A percentile compares a stretch with the other conserved stretches of the same genome.
phyloP scores from a whole-genome alignment of 1,140 invertebrate genomes.

The Orussus abietinus region DNA sequence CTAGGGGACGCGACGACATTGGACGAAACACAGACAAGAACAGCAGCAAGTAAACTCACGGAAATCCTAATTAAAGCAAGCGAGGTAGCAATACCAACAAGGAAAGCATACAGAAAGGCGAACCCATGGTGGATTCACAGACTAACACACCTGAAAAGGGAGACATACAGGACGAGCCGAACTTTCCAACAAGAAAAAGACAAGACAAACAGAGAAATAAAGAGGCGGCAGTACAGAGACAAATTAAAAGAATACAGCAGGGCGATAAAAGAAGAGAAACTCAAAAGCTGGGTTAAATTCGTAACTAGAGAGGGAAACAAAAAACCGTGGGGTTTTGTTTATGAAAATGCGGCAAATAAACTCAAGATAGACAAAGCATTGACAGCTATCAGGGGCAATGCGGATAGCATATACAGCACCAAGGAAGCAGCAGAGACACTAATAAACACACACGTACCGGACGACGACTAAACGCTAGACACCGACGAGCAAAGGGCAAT shows the following conservation, averaged over 20 bases:
- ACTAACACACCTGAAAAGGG: conserved; percentile 10
- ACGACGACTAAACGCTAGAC: neutral
- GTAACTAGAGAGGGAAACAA: conserved; percentile 17
- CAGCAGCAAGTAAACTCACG: neutral
- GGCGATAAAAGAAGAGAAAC: neutral
- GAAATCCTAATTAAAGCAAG: neutral
- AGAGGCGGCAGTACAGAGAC: neutral
- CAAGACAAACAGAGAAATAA: neutral
- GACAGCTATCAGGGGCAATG: neutral
- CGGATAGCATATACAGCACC: neutral
- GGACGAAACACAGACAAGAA: neutral
- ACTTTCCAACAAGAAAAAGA: conserved; percentile 5
- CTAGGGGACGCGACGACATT: no score
- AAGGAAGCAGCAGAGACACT: neutral
- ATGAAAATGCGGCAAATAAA: conserved; percentile 13
- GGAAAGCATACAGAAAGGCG: neutral
- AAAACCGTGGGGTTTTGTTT: conserved; percentile 13
- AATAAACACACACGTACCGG: conserved; percentile 1
- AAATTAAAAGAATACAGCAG: neutral
- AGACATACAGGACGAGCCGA: conserved; percentile 4
- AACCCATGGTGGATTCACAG: conserved; percentile 19
- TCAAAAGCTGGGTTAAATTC: conserved; percentile 16
- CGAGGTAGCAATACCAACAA: neutral
- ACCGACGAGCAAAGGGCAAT: neutral
- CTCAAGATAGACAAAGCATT: neutral